A percentile compares a stretch with the other conserved stretches of the same genome.
Evolutionary conservation across 1,140 invertebrate genomes (phyloP).

Genomic region (Lordiphosa collinella): DNA sequence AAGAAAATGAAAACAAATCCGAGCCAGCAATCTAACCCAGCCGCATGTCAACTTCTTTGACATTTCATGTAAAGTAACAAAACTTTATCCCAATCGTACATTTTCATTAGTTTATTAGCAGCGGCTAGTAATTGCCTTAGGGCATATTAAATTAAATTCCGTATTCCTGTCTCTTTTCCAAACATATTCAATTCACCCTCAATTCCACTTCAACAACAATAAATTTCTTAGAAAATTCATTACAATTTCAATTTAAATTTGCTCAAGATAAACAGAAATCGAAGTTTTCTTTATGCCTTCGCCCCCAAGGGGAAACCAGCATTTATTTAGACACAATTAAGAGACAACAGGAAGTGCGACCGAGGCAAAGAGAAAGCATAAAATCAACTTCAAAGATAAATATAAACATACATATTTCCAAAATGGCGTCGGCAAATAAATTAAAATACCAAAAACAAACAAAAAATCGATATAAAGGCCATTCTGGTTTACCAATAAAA

Average conservation of each 20-base stretch:
- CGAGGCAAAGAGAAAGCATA: slow-evolving; percentile 13
- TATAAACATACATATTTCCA: slow-evolving; percentile 32
- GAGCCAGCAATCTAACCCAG: too few species aligned
- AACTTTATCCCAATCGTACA: neutral
- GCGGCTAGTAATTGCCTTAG: neutral
- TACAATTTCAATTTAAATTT: slow-evolving; percentile 20
- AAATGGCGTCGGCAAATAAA: slow-evolving; percentile 20
- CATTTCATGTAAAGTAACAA: too few species aligned
- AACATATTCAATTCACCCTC: neutral
- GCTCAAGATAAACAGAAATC: slow-evolving; percentile 42
- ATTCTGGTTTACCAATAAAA: slow-evolving; percentile 41
- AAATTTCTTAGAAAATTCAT: slow-evolving; percentile 29
- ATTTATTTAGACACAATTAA: slow-evolving; percentile 49
- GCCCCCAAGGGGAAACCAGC: neutral
- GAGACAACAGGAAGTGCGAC: slow-evolving; percentile 26
- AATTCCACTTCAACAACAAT: slow-evolving; percentile 16
- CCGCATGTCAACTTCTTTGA: too few species aligned
- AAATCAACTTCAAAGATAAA: slow-evolving; percentile 35
- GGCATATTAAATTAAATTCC: too few species aligned
- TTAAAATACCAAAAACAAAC: neutral
- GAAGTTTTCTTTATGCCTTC: slow-evolving; percentile 2
- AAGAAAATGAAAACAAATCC: too few species aligned
- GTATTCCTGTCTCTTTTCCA: neutral
- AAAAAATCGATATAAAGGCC: slow-evolving; percentile 43
- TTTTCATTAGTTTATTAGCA: too few species aligned